These are phyloP conservation scores for Pristionchus japonicus DNA, from an alignment of 2,888 invertebrate species.

Conservation along the genomic window DNA sequence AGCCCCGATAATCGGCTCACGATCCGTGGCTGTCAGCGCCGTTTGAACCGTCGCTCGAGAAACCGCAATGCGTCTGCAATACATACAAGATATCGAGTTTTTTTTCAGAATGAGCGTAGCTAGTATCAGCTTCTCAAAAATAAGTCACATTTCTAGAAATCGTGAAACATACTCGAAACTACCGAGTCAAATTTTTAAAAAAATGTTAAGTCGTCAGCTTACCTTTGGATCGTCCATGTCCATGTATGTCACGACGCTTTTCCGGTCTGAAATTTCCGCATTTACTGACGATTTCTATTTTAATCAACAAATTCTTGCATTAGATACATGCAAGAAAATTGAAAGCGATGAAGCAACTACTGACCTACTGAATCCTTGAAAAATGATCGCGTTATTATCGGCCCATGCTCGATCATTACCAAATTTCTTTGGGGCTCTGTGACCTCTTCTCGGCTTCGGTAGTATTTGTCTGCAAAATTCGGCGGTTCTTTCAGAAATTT, in stretches of 20 bases:
- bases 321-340: too few species aligned
- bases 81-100: not conserved
- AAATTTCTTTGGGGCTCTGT: not conserved
- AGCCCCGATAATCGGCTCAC: not conserved
- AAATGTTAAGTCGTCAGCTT: not conserved
- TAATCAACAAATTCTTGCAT: not conserved
- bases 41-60: not conserved
- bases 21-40: not conserved
- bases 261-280: not conserved
- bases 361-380: not conserved
- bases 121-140: too few species aligned
- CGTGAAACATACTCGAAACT: too few species aligned
- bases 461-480: not conserved
- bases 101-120: not conserved
- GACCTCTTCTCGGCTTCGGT: not conserved
- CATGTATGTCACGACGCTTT: not conserved
- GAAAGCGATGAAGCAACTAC: not conserved
- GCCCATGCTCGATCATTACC: not conserved
- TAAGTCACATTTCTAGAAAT: too few species aligned
- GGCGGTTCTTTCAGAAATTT: too few species aligned
- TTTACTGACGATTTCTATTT: too few species aligned
- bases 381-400: not conserved
- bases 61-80: not conserved
- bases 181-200: too few species aligned
- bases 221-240: not conserved